Evolutionary conservation across 2,888 invertebrate species (phyloP).

Genomic region (Argyresthia goedartella): DNA sequence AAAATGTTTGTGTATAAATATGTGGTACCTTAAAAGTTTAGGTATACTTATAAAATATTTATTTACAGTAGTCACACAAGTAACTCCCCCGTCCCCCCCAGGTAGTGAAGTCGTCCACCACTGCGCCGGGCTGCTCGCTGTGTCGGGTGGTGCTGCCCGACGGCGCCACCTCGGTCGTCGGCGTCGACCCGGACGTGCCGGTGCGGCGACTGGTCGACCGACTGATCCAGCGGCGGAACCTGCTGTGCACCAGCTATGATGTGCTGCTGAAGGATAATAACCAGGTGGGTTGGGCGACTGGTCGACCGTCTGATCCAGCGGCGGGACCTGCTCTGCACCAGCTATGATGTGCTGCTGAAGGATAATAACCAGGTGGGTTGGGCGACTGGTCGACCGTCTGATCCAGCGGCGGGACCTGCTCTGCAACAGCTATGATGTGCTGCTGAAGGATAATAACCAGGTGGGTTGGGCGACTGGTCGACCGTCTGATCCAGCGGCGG

Average conservation of each 20-base stretch:
- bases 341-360: conserved; percentile 83
- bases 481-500: conserved; percentile 85
- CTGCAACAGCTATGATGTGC: conserved; percentile 87
- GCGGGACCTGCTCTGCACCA: conserved; percentile 81
- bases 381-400: conserved; percentile 82
- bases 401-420: conserved; percentile 86
- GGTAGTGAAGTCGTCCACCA: conserved; percentile 43
- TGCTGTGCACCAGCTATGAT: conserved; percentile 85
- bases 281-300: background rate
- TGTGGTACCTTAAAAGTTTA: too few species aligned
- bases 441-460: conserved; percentile 43
- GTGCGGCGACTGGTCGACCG: conserved; percentile 84
- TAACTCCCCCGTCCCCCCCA: conserved; percentile 19
- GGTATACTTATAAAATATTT: too few species aligned
- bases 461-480: conserved; percentile 48
- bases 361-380: conserved; percentile 74
- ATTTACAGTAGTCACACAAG: too few species aligned
- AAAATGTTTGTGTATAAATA: too few species aligned
- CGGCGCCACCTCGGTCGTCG: conserved; percentile 93
- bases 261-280: conserved; percentile 70
- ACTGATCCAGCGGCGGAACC: conserved; percentile 85
- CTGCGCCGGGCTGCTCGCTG: conserved; percentile 48
- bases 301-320: conserved; percentile 87
- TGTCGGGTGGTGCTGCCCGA: conserved; percentile 92
- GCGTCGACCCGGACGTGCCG: conserved; percentile 80